phyloP scores from a whole-genome alignment of 2,113 vertebrate genomes.

The Cairina moschata region DNA sequence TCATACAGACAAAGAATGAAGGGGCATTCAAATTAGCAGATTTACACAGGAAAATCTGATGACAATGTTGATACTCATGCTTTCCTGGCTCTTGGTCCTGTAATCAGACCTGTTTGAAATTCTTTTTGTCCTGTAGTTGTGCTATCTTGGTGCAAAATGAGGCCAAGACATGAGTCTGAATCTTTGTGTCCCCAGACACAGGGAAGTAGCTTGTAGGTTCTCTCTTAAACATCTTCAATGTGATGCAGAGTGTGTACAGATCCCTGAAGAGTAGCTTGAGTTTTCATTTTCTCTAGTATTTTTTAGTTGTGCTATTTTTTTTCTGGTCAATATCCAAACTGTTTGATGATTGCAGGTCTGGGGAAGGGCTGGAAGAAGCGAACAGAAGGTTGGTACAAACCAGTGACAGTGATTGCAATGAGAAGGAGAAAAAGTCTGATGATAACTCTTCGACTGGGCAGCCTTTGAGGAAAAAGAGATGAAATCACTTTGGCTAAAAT shows the following conservation, averaged over 20 bases:
- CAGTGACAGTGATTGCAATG: not conserved
- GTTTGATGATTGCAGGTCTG: not conserved
- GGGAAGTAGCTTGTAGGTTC: not conserved
- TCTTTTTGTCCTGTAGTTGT: not conserved
- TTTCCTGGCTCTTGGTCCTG: constrained; percentile 23
- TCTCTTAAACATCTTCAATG: not conserved
- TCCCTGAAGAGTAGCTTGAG: not conserved
- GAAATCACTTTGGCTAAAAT: constrained; percentile 59
- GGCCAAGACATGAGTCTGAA: not conserved
- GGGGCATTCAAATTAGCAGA: not conserved
- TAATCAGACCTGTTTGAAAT: not conserved
- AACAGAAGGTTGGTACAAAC: not conserved
- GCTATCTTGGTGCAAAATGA: not conserved
- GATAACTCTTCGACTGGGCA: constrained; percentile 46
- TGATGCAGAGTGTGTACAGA: not conserved
- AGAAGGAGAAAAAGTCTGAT: constrained; percentile 10
- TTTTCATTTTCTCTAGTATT: not conserved
- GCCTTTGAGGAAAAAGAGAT: constrained; percentile 57
- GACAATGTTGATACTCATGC: not conserved
- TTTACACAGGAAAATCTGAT: not conserved
- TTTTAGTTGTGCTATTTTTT: not conserved
- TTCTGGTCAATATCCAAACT: not conserved
- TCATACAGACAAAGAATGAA: not conserved
- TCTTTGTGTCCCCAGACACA: not conserved
- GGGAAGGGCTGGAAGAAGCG: not conserved